These are phyloP conservation scores for Mesoclemmys tuberculata DNA, from an alignment of 2,113 vertebrate genomes.

Conservation along the genomic window DNA sequence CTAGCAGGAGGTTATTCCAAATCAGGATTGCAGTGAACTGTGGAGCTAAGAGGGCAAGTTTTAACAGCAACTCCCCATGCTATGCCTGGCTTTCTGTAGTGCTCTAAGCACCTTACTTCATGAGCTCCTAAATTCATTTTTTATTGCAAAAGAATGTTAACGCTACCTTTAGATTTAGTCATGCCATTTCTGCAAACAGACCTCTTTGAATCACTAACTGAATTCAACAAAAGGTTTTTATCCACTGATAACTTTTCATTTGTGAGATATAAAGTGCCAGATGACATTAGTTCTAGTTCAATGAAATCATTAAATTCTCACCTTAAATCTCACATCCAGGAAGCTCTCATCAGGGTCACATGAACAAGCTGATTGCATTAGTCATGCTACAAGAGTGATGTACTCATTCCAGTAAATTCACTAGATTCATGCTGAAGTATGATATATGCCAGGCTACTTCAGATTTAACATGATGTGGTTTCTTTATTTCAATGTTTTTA, in stretches of 20 bases:
- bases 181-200: constrained; percentile 49
- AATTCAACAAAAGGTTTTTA: constrained; percentile 68
- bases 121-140: constrained; percentile 27
- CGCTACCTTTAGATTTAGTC: constrained; percentile 32
- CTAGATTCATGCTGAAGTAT: constrained; percentile 36
- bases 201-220: constrained; percentile 61
- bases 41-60: background rate
- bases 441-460: constrained; percentile 22
- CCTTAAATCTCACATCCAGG: constrained; percentile 65
- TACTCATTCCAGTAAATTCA: constrained; percentile 30
- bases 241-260: constrained; percentile 62
- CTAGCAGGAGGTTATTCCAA: rapidly evolving
- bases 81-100: background rate
- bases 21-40: background rate
- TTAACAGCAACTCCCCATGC: background rate
- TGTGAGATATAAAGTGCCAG: constrained; percentile 66
- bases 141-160: constrained; percentile 41
- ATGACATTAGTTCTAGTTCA: constrained; percentile 69
- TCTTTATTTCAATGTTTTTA: background rate
- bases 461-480: background rate
- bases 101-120: background rate
- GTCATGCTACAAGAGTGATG: constrained; percentile 43
- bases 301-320: constrained; percentile 65
- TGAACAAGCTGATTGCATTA: constrained; percentile 56
- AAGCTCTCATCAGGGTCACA: constrained; percentile 65